Conservation (phyloP, 1,140 invertebrate genomes). For the Hydropsyche tenuis region DNA sequence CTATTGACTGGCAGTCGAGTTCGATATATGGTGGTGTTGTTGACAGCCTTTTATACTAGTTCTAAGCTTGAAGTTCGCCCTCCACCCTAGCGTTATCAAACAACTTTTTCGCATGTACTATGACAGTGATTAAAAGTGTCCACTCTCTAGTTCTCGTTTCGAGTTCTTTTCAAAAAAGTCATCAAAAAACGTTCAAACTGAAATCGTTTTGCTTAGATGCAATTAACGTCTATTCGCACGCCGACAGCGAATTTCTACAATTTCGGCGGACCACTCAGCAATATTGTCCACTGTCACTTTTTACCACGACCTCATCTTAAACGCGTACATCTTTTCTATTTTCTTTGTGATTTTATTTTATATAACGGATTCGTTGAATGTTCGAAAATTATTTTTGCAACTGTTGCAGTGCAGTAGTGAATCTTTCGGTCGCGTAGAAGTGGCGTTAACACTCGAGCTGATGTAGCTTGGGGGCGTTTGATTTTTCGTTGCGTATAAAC, state of each 20-base stretch:
- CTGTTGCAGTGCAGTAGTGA: no score
- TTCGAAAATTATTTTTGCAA: no score
- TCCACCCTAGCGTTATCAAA: constrained; percentile 19
- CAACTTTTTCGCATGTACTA: not conserved
- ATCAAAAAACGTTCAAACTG: no score
- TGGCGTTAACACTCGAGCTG: not conserved
- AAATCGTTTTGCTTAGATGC: no score
- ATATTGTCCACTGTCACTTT: no score
- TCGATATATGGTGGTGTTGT: constrained; percentile 30
- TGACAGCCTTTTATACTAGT: constrained; percentile 23
- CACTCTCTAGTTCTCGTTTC: not conserved
- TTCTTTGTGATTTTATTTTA: no score
- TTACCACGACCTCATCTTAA: no score
- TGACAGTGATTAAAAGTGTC: not conserved
- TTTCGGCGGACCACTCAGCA: no score
- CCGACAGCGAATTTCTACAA: no score
- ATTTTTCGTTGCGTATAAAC: constrained; percentile 15
- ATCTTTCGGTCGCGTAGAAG: not conserved
- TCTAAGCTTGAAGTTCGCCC: constrained; percentile 22
- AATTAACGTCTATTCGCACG: no score
- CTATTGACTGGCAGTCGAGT: constrained; percentile 17
- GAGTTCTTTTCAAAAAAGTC: not conserved
- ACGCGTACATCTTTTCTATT: no score
- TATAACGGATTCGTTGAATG: no score
- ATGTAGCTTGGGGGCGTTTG: not conserved